Conservation (phyloP, 1,140 invertebrate species). For the Probaryconus sp. region DNA sequence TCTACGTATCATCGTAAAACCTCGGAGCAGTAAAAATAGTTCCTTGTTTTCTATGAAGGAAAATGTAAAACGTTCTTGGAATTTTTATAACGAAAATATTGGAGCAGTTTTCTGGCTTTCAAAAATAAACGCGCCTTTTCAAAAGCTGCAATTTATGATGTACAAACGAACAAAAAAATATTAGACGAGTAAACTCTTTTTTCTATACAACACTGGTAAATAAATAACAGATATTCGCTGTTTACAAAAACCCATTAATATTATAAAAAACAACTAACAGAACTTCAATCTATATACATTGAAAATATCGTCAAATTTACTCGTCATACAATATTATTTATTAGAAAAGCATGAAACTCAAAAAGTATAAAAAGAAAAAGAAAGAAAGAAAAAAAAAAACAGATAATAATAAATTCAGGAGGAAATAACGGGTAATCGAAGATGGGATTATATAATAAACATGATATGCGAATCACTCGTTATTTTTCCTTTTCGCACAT, state of each 20-base stretch:
- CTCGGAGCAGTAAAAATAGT: slow-evolving; percentile 9
- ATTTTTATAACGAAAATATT: slow-evolving; percentile 42
- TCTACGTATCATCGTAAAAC: slow-evolving; percentile 39
- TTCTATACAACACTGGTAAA: not conserved
- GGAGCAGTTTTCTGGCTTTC: slow-evolving; percentile 11
- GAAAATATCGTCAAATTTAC: too few species aligned
- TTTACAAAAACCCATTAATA: too few species aligned
- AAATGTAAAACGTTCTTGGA: slow-evolving; percentile 39
- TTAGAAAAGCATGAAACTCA: too few species aligned
- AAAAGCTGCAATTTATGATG: slow-evolving; percentile 22
- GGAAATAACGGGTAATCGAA: slow-evolving; percentile 22
- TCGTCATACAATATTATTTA: too few species aligned
- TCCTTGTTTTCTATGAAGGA: slow-evolving; percentile 2
- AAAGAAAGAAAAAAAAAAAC: slow-evolving; percentile 3
- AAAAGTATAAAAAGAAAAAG: too few species aligned
- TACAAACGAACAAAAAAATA: slow-evolving; percentile 30
- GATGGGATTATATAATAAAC: slow-evolving; percentile 30
- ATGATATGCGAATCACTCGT: slow-evolving; percentile 34
- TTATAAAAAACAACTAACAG: too few species aligned
- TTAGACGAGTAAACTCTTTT: too few species aligned
- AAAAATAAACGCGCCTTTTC: slow-evolving; percentile 27
- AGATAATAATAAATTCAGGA: slow-evolving; percentile 7
- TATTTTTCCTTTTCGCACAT: slow-evolving; percentile 51
- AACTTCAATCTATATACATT: too few species aligned
- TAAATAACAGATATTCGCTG: too few species aligned